Base-by-base conservation (phyloP, 2,113 vertebrate species). In the Tautogolabrus adspersus region DNA sequence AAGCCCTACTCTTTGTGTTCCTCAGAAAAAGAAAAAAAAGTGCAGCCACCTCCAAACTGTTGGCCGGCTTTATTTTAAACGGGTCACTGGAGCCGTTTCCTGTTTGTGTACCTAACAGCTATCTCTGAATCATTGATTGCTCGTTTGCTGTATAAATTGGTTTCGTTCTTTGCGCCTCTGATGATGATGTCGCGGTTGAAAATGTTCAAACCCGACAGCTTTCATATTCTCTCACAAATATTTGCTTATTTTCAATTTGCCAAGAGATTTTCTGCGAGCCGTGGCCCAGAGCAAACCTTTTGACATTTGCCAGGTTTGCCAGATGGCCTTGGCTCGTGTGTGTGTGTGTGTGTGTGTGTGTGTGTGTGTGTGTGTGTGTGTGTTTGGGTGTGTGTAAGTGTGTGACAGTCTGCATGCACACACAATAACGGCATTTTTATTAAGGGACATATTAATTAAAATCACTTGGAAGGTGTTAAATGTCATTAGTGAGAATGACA, bases 281-380 rank as follows among this genome's bases (percentile, higher is more conserved):
- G 1, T 7, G 57, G 54, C 73, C 61, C 70, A 23, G 38, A 82
- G 40, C 21, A 60, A 83, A 77, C 65, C 72, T 52, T 81, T 44
- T 75, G 77, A 79, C 68, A 72, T 83, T 66, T 81, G 74, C 77
- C 79, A 80, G 77, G 57, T 70, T 73, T 73, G 62, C 75, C 84
- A 89, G 87, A 89, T 87, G 86, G 86, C 44, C n/a, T 63, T 52
- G 66, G 65, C 51, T 57, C 76, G 58, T 38, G 55, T 68, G 22
- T 59, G 54, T 64, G 30, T 19, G 23, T 40, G 23, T 44, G 52
- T 44, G 60, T 30, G 22, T 62, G 47, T 47, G 30, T 44, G 47
- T 56, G 58, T 64, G 49, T 51, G 61, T 54, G 54, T 55, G 47
- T 42, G 42, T n/a, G n/a, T n/a, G n/a, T n/a, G n/a, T n/a, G n/a